phyloP scores from a whole-genome alignment of 2,113 vertebrate species.

The Ranitomeya imitator region DNA sequence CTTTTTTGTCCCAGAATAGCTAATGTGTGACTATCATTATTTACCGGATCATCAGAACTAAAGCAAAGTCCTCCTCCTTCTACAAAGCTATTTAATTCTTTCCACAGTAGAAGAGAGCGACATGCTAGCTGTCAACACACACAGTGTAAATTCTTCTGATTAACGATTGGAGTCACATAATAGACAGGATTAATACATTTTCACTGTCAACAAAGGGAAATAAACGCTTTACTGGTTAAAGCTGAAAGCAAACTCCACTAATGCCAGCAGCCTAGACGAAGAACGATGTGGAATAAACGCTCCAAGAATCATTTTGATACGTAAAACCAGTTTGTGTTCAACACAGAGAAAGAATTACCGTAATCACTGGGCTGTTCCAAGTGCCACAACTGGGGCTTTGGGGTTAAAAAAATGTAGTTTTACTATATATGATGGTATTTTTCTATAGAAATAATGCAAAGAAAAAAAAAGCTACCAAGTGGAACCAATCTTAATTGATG shows the following conservation, averaged over 20 bases:
- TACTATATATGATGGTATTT: background rate
- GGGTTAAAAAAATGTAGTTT: background rate
- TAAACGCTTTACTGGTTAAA: background rate
- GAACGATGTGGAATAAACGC: background rate
- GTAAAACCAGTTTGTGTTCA: background rate
- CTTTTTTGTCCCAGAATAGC: background rate
- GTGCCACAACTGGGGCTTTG: background rate
- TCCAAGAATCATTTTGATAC: background rate
- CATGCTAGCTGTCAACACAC: background rate
- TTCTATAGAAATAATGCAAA: background rate
- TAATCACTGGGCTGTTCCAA: background rate
- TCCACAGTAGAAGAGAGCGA: background rate
- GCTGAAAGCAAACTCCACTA: slow-evolving; percentile 9
- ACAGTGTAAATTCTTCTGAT: slow-evolving; percentile 14
- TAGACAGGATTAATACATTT: slow-evolving; percentile 44
- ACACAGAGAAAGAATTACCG: background rate
- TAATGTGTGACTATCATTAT: background rate
- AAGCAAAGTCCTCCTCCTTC: background rate
- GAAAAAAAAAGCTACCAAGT: background rate
- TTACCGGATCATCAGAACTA: background rate
- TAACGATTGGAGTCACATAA: slow-evolving; percentile 34
- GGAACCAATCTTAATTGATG: background rate
- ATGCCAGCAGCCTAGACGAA: background rate
- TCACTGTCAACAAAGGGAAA: slow-evolving; percentile 2
- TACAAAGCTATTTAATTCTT: background rate